phyloP scores from a whole-genome alignment of 2,113 vertebrate genomes.

The Telmatochromis bifrenatus region DNA sequence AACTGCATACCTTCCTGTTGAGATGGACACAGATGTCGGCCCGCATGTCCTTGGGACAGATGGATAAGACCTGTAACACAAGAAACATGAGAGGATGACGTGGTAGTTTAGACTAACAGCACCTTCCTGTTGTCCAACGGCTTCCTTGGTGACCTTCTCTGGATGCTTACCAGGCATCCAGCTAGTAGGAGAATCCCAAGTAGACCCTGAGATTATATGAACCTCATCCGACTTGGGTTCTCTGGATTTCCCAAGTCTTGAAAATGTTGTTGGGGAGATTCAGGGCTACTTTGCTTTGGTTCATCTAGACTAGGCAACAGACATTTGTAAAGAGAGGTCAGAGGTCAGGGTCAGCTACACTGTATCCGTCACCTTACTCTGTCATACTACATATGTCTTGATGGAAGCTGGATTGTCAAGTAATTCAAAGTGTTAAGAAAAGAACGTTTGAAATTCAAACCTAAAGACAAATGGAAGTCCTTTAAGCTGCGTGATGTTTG shows the following conservation, averaged over 20 bases:
- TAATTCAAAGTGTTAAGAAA: background rate
- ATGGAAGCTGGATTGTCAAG: fast-evolving
- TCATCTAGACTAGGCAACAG: background rate
- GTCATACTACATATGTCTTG: background rate
- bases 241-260: background rate
- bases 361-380: background rate
- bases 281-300: background rate
- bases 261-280: background rate
- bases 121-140: background rate
- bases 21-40: slow-evolving; percentile 96
- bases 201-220: background rate
- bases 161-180: background rate
- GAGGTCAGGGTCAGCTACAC: fast-evolving
- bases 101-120: background rate
- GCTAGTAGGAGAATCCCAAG: background rate
- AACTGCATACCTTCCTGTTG: slow-evolving; percentile 78
- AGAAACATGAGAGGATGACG: background rate
- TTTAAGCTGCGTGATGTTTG: background rate
- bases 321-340: background rate
- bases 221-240: background rate
- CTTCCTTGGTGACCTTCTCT: background rate
- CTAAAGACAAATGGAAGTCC: background rate
- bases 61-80: slow-evolving; percentile 83
- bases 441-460: background rate
- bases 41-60: slow-evolving; percentile 97